phyloP scores from a whole-genome alignment of 2,113 vertebrate genomes.

The Sceloporus undulatus region DNA sequence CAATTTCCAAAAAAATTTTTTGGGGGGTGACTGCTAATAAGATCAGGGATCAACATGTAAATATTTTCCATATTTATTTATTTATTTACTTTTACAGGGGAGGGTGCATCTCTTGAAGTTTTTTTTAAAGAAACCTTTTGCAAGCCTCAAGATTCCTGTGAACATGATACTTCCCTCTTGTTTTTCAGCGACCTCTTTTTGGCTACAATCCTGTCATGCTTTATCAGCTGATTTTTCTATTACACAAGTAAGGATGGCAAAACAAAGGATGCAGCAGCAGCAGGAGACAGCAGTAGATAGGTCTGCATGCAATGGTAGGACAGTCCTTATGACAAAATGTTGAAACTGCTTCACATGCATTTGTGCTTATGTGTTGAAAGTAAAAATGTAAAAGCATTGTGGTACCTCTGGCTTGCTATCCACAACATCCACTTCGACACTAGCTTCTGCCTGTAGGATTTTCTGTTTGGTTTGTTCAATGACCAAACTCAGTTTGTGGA shows the following conservation, averaged over 20 bases:
- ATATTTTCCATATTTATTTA: too few relatives aligned
- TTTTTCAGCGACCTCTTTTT: not conserved
- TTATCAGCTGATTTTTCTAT: not conserved
- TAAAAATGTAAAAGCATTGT: not conserved
- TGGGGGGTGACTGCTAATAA: not conserved
- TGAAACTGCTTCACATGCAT: not conserved
- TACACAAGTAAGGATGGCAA: not conserved
- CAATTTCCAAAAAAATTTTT: not conserved
- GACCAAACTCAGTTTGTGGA: conserved; percentile 89
- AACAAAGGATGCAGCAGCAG: not conserved
- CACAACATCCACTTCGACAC: conserved; percentile 81
- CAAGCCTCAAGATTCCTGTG: not conserved
- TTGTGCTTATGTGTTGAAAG: not conserved
- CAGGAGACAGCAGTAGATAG: not conserved
- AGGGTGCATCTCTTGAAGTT: too few relatives aligned
- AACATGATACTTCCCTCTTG: not conserved
- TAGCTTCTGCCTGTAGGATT: conserved; percentile 86
- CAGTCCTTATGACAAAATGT: not conserved
- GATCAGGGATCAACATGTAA: not conserved
- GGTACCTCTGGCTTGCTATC: conserved; percentile 90
- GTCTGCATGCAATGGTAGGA: conserved; percentile 8
- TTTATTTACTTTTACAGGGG: too few relatives aligned
- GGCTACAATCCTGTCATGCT: not conserved
- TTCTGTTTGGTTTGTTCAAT: conserved; percentile 91
- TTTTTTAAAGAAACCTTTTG: not conserved